Conservation (phyloP, 2,888 invertebrate genomes). For the Eremobia ochroleuca region DNA sequence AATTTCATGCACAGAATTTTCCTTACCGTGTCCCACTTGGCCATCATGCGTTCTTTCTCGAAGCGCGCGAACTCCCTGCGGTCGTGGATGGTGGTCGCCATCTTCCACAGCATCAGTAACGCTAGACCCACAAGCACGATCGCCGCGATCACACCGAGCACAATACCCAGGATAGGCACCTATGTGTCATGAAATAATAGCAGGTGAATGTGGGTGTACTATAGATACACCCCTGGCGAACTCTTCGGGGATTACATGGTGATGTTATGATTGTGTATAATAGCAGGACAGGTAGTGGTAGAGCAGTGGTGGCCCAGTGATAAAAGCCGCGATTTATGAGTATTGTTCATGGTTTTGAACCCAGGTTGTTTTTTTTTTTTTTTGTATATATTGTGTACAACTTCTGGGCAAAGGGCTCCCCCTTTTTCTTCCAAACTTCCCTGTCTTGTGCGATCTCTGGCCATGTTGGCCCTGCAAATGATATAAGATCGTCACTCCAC, state of each 20-base stretch:
- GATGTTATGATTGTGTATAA: not conserved
- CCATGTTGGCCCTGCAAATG: too few species aligned
- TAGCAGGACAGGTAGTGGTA: not conserved
- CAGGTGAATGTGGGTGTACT: not conserved
- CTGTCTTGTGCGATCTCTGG: too few species aligned
- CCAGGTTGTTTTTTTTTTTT: too few species aligned
- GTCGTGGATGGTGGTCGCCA: conserved; percentile 99
- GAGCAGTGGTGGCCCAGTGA: not conserved
- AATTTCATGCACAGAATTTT: conserved; percentile 25
- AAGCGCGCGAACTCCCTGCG: conserved; percentile 99
- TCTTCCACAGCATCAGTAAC: conserved; percentile 98
- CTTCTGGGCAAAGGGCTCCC: too few species aligned
- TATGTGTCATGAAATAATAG: conserved; percentile 71
- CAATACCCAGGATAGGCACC: conserved; percentile 96
- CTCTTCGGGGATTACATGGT: not conserved
- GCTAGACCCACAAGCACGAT: conserved; percentile 99
- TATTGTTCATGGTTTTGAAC: not conserved
- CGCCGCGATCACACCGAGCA: conserved; percentile 98
- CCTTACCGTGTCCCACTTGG: conserved; percentile 99
- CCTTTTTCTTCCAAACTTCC: too few species aligned
- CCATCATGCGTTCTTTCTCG: conserved; percentile 99
- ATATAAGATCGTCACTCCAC: too few species aligned
- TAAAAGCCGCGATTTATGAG: not conserved
- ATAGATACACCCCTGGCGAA: not conserved
- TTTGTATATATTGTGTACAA: too few species aligned